Percentiles rank a stretch among this genome's conserved stretches.
Evolutionary conservation across 2,113 vertebrate species (phyloP).

Genomic region (Hydrolagus affinis): DNA sequence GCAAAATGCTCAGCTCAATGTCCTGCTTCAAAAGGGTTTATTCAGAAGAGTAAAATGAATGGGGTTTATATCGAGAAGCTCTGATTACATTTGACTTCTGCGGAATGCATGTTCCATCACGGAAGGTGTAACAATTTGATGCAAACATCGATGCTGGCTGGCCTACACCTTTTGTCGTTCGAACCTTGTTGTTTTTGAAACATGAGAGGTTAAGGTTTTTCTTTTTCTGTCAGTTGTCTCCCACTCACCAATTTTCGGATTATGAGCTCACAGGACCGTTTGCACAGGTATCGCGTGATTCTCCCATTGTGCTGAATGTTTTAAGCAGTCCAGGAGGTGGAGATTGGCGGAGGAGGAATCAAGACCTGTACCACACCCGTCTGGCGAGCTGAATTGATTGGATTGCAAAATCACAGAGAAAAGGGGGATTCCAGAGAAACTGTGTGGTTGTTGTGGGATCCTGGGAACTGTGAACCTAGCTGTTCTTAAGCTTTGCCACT

Average conservation of each 20-base stretch:
- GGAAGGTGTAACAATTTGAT: neutral
- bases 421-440: neutral
- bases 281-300: conserved; percentile 2
- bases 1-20: neutral
- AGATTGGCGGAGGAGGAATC: neutral
- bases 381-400: neutral
- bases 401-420: neutral
- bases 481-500: neutral
- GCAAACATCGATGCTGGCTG: neutral
- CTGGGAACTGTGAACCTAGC: neutral
- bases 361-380: neutral
- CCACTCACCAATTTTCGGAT: conserved; percentile 18
- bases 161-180: neutral
- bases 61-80: neutral
- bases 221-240: conserved; percentile 2
- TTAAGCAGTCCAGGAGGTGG: conserved; percentile 21
- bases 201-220: conserved; percentile 10
- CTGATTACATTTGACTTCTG: neutral
- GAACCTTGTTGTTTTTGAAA: neutral
- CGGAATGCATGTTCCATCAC: neutral
- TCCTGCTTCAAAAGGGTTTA: neutral
- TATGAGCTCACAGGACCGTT: conserved; percentile 13
- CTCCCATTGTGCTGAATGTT: neutral
- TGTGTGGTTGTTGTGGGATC: no score
- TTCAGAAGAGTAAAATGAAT: neutral